Base-by-base conservation (phyloP, 2,797 vertebrate genomes). In the Sebastes diaconus region DNA sequence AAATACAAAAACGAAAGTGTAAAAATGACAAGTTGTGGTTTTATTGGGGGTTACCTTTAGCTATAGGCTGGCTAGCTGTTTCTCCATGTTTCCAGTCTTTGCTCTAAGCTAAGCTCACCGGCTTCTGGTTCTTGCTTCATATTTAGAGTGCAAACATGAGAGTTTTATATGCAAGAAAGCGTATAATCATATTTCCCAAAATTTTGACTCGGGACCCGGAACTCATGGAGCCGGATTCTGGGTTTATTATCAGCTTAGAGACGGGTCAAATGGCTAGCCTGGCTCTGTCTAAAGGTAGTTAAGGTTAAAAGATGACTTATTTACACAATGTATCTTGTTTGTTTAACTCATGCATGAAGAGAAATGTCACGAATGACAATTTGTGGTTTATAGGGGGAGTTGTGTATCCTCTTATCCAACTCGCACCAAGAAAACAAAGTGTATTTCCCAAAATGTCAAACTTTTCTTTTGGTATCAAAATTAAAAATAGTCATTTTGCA, bases 211-310 rank as follows among this genome's bases (percentile, higher is more conserved):
- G 0, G 36, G 36, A 39, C 36, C 36, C 1, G 0, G 36, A 39
- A 39, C 36, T 39, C 12, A 39, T 39, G 36, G 39, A 14, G 13
- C 5, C 39, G 39, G 39, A 42, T 0, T 42, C 5, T 3, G 39
- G 39, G 13, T 42, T 3, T 3, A 14, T 22, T 59, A 6, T 67
- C n/a, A 58, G 20, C 29, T 42, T 16, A 57, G 73, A 30, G 8
- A 54, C 0, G 0, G 9, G 12, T 32, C 6, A 16, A 29, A 58
- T 8, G 1, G 14, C 27, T 4, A 52, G 13, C 9, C 10, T n/a
- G 6, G 3, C 29, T 12, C 60, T 22, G 5, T n/a, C 10, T 3
- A 7, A 63, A 34, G 13, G 39, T 30, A 30, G n/a, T n/a, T n/a
- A n/a, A n/a, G n/a, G 2, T 4, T 13, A 10, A 52, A 76, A 30